Evolutionary conservation across 1,140 invertebrate species (phyloP).

Genomic region (Dryas iulia): DNA sequence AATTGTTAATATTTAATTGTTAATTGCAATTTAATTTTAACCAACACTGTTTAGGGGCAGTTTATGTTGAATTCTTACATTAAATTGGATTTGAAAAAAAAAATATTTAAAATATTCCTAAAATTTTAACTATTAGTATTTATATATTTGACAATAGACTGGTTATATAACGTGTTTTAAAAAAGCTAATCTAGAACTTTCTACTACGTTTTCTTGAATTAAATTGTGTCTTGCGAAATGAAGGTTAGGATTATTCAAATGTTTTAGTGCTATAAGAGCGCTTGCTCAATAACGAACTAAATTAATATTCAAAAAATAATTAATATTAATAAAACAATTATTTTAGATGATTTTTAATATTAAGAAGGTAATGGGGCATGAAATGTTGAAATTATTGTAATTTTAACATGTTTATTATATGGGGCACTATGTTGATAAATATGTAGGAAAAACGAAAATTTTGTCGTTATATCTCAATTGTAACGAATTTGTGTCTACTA

Average conservation of each 20-base stretch:
- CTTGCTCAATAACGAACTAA: background rate
- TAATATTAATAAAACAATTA: too few relatives aligned
- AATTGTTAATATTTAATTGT: too few relatives aligned
- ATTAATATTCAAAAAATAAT: too few relatives aligned
- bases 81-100: background rate
- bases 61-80: background rate
- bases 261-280: background rate
- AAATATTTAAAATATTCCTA: background rate
- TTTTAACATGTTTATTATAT: background rate
- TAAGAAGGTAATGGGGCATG: background rate
- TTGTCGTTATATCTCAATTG: too few relatives aligned
- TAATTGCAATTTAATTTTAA: too few relatives aligned
- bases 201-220: background rate
- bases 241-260: background rate
- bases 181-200: background rate
- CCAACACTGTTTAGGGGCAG: too few relatives aligned
- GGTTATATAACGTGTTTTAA: background rate
- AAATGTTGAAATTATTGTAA: background rate
- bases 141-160: background rate
- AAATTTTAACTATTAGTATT: background rate
- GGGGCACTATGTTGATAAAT: background rate
- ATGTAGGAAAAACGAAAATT: too few relatives aligned
- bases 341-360: background rate
- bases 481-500: too few relatives aligned
- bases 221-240: too few relatives aligned